phyloP scores from a whole-genome alignment of 2,888 invertebrate genomes.

The Phengaris alcon region DNA sequence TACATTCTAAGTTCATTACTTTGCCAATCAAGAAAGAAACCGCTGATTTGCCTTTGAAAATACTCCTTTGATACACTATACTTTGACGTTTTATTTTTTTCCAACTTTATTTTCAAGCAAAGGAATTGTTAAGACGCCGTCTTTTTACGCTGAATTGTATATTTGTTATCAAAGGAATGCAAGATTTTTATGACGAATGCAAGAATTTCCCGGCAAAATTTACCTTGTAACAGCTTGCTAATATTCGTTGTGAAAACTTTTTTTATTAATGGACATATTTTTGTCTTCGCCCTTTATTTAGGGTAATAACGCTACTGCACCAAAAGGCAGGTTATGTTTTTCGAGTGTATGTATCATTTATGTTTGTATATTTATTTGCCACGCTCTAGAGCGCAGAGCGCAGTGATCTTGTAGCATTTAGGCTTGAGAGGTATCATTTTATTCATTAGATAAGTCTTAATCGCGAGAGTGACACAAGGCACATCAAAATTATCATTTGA shows the following conservation, averaged over 20 bases:
- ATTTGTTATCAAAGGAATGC: not conserved
- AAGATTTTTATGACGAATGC: not conserved
- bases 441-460: too few species aligned
- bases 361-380: too few species aligned
- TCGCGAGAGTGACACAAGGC: too few species aligned
- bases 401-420: too few species aligned
- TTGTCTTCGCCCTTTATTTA: too few species aligned
- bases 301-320: too few species aligned
- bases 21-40: not conserved
- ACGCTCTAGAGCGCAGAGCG: too few species aligned
- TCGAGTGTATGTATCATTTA: too few species aligned
- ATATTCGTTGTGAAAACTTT: not conserved
- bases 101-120: not conserved
- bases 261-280: too few species aligned
- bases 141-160: not conserved
- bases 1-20: constrained; percentile 20
- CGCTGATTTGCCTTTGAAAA: constrained; percentile 19
- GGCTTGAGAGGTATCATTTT: too few species aligned
- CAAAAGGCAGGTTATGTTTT: too few species aligned
- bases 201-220: not conserved
- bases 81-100: constrained; percentile 16
- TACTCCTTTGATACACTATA: constrained; percentile 17
- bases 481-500: too few species aligned
- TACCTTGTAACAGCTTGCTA: not conserved
- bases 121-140: constrained; percentile 5